Conservation (phyloP, 2,888 invertebrate genomes). For the Lycia hirtaria region DNA sequence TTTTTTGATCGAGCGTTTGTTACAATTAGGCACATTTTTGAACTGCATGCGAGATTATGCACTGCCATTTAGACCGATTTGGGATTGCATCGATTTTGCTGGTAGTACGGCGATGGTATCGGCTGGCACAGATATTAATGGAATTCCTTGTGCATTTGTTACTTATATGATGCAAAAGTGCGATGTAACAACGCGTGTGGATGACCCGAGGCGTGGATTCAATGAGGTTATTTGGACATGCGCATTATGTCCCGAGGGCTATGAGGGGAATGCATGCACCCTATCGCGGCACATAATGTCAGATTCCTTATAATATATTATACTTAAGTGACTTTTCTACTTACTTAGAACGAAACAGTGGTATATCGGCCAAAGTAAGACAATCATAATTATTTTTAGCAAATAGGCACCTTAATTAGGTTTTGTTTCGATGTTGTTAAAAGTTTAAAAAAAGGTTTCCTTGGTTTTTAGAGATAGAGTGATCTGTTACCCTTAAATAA, state of each 20-base stretch:
- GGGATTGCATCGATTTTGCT: constrained; percentile 11
- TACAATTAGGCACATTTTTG: constrained; percentile 20
- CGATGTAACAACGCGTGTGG: constrained; percentile 63
- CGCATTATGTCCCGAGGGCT: constrained; percentile 56
- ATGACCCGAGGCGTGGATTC: constrained; percentile 76
- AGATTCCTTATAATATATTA: too few species aligned
- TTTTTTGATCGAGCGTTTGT: constrained; percentile 35
- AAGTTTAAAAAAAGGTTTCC: too few species aligned
- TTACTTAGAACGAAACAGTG: too few species aligned
- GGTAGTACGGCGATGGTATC: constrained; percentile 20
- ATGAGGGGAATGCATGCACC: constrained; percentile 41
- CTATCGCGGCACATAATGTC: constrained; percentile 23
- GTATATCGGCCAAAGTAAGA: too few species aligned
- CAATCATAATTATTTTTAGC: too few species aligned
- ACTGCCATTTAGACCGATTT: constrained; percentile 36
- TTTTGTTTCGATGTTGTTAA: too few species aligned
- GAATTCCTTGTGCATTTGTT: constrained; percentile 50
- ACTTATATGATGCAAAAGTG: constrained; percentile 45
- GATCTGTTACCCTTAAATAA: too few species aligned
- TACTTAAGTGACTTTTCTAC: too few species aligned
- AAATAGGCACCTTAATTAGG: too few species aligned
- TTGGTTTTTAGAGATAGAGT: too few species aligned
- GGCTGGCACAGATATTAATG: constrained; percentile 36
- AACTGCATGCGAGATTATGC: constrained; percentile 19
- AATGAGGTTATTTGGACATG: constrained; percentile 82